Evolutionary conservation across 2,797 vertebrate species (phyloP), one percentile per base, ranked within the genome.

Genomic region (Phalloptychus januarius): DNA sequence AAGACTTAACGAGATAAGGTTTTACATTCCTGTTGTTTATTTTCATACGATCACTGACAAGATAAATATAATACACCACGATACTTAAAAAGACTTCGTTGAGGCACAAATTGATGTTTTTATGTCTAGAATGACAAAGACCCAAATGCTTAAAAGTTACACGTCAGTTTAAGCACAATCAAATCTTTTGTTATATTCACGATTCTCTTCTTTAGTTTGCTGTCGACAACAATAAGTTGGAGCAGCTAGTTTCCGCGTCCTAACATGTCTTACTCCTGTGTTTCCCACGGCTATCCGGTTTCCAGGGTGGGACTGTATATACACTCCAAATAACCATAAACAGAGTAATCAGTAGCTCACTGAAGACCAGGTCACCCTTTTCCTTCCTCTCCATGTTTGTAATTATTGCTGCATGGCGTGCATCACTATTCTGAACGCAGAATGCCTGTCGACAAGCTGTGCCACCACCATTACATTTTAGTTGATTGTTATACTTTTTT

Each of bases 271-370:
- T 67, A 46, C 76, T 76, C 85, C 54, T 74, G 75, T 44, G 18
- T 65, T 89, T 94, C 91, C 80, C 90, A 92, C 75, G 42, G 79
- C 61, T 90, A 82, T 93, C 85, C 40, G 72, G 78, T 93, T 90
- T 88, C 85, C 67, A n/a, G 46, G 52, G 58, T 80, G 73, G 52
- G 71, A 48, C 61, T 74, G 71, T 77, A n/a, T 77, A n/a, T 70
- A 74, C 65, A 77, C 69, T 79, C 50, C 48, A 65, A 75, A 76
- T 44, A 71, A 79, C 44, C 77, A 81, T 10, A 38, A 72, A 52
- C 50, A 33, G 56, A 58, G 54, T 84, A 71, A 79, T 77, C 80
- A 78, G 42, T 67, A 42, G 73, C 50, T 72, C 42, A 71, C 16
- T 20, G 23, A 74, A 25, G 13, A 61, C 33, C 31, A 48, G 31